Conservation (phyloP, 2,113 vertebrate species). For the Macroglossus sobrinus region DNA sequence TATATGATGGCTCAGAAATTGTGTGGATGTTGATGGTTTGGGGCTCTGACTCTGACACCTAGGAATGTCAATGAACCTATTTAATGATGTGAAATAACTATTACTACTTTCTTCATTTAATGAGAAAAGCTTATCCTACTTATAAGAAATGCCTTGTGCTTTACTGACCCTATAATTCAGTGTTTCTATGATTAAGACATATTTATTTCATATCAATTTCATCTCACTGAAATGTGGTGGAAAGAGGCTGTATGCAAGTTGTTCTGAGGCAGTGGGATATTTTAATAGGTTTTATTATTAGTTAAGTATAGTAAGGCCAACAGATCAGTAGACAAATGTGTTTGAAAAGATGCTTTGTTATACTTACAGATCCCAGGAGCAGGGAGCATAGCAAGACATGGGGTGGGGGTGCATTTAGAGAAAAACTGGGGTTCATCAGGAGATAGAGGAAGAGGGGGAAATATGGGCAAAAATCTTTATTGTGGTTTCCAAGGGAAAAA, state of each 20-base stretch:
- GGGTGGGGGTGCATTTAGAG: not conserved
- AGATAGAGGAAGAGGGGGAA: not conserved
- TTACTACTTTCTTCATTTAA: not conserved
- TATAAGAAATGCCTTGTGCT: not conserved
- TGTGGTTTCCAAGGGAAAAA: not conserved
- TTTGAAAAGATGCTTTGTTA: not conserved
- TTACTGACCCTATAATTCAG: not conserved
- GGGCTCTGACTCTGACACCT: not conserved
- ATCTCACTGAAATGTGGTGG: not conserved
- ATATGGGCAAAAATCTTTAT: not conserved
- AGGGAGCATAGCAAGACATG: not conserved
- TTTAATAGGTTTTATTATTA: not conserved
- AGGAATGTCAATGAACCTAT: not conserved
- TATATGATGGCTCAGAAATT: not conserved
- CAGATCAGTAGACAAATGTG: not conserved
- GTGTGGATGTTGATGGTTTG: not conserved
- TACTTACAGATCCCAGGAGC: not conserved
- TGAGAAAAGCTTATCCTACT: not conserved
- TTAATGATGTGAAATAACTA: slow-evolving; percentile 1
- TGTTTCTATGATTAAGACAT: not conserved
- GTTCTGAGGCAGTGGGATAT: not conserved
- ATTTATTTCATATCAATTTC: not conserved
- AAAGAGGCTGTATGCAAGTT: not conserved
- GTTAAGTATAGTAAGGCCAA: not conserved
- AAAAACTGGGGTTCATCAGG: not conserved